A percentile compares a stretch with the other conserved stretches of the same genome.
These are phyloP conservation scores for Carettochelys insculpta DNA, from an alignment of 2,113 vertebrate genomes.

Conservation along the genomic window DNA sequence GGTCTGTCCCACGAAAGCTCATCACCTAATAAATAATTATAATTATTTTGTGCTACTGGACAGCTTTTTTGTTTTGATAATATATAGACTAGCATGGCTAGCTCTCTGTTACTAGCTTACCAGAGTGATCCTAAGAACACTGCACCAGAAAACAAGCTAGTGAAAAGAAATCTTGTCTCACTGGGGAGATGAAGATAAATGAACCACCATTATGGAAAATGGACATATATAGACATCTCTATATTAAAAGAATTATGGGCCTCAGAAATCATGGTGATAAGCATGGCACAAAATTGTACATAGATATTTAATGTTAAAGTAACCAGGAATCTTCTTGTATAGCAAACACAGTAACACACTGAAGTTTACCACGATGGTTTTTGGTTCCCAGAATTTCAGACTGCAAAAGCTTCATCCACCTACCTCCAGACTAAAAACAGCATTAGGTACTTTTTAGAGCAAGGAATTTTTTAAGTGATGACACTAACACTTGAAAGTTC, in stretches of 20 bases:
- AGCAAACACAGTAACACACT: neutral
- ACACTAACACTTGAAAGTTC: neutral
- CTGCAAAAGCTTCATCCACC: neutral
- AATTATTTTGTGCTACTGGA: no score
- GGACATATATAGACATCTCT: neutral
- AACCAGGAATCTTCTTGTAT: neutral
- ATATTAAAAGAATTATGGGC: neutral
- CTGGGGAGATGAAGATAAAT: neutral
- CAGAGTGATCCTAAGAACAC: neutral
- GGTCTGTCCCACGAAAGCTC: no score
- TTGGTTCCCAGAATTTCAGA: neutral
- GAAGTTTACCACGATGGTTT: neutral
- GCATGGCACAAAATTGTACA: neutral
- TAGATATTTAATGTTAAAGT: accelerated
- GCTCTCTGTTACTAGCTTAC: no score
- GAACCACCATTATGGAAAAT: neutral
- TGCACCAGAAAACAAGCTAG: neutral
- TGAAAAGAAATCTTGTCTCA: neutral
- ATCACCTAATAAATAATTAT: no score
- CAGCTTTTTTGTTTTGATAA: no score
- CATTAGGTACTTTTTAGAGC: neutral
- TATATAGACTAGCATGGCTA: no score
- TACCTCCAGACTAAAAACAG: neutral
- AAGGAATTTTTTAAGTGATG: neutral
- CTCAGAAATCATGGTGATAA: neutral